These are phyloP conservation scores for Labeo rohita DNA, from an alignment of 2,113 vertebrate species.

Conservation along the genomic window DNA sequence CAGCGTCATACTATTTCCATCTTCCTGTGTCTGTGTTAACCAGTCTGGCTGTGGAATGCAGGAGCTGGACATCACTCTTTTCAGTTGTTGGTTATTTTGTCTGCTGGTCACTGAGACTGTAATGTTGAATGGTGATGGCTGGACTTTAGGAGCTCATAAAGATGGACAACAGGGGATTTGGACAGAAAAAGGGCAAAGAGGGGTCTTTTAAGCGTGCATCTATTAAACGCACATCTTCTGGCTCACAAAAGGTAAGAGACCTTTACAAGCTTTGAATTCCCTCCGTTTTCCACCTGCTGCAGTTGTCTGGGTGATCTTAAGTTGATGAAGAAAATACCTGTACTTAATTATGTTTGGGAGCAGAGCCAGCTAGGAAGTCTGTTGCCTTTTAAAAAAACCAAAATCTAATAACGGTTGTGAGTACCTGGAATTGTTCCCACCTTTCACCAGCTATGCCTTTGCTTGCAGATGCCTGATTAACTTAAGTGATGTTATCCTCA, in stretches of 20 bases:
- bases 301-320: neutral
- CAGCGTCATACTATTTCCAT: conserved; percentile 67
- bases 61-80: neutral
- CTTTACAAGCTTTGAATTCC: neutral
- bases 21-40: neutral
- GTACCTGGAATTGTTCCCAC: neutral
- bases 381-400: neutral
- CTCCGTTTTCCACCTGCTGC: too few relatives aligned
- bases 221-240: conserved; percentile 79
- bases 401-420: neutral
- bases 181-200: conserved; percentile 55
- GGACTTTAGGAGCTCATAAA: neutral
- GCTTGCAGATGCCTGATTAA: neutral
- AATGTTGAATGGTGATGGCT: neutral
- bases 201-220: conserved; percentile 87
- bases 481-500: neutral
- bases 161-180: conserved; percentile 66
- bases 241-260: conserved; percentile 91
- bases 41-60: neutral
- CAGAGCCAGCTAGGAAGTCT: neutral
- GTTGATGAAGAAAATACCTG: neutral
- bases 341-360: neutral
- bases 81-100: conserved; percentile 3
- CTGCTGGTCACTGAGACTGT: neutral
- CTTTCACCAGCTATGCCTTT: neutral